phyloP scores from a whole-genome alignment of 2,797 vertebrate genomes.

The Acestrorhynchus altus region DNA sequence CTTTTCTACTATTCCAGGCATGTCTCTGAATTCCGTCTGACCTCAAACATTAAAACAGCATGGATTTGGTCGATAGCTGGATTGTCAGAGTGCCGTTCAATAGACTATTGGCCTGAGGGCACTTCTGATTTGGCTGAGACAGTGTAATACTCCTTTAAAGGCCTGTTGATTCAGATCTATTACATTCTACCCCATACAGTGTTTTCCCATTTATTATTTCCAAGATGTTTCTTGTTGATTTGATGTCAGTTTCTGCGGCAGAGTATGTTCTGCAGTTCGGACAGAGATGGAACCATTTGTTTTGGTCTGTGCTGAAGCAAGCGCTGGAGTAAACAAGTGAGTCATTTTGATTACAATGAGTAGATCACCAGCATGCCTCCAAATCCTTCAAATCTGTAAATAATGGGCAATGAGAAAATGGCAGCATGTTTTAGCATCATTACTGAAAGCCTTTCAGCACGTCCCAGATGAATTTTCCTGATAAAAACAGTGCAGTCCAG shows the following conservation, averaged over 20 bases:
- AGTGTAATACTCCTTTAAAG: constrained; percentile 31
- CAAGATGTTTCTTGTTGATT: constrained; percentile 9
- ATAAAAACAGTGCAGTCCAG: not conserved
- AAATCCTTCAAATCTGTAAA: constrained; percentile 30
- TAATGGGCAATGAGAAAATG: constrained; percentile 30
- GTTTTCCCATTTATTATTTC: constrained; percentile 1
- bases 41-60: constrained; percentile 42
- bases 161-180: constrained; percentile 20
- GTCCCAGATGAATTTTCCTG: not conserved
- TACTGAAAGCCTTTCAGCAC: constrained; percentile 6
- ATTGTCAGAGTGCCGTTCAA: constrained; percentile 34
- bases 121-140: constrained; percentile 51
- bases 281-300: not conserved
- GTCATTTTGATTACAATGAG: constrained; percentile 26
- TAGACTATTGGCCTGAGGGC: constrained; percentile 41
- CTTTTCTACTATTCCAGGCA: not conserved
- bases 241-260: constrained; percentile 8
- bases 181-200: constrained; percentile 7
- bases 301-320: not conserved
- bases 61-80: constrained; percentile 25
- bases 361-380: constrained; percentile 2
- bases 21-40: constrained; percentile 31
- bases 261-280: constrained; percentile 6
- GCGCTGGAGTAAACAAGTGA: constrained; percentile 38
- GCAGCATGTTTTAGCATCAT: constrained; percentile 18